phyloP scores from a whole-genome alignment of 1,140 invertebrate species.

The Cydia strobilella region DNA sequence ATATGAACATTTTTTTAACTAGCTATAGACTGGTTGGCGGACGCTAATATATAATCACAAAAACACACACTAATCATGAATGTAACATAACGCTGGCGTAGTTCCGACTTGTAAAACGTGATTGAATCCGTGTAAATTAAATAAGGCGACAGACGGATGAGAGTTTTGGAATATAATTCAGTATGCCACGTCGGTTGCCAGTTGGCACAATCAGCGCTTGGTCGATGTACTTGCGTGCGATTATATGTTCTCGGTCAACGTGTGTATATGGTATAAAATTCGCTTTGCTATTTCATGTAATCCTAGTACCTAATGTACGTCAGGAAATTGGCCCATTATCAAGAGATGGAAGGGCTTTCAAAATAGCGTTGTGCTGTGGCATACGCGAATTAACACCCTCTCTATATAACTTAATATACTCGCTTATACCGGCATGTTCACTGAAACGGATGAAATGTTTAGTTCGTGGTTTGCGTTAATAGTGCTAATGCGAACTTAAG shows the following conservation, averaged over 20 bases:
- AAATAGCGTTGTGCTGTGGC: not conserved
- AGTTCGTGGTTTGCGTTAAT: too few relatives aligned
- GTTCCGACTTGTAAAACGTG: conserved; percentile 3
- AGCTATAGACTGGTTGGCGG: not conserved
- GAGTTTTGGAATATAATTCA: conserved; percentile 42
- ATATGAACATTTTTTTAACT: not conserved
- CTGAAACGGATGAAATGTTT: too few relatives aligned
- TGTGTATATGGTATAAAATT: not conserved
- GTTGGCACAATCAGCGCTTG: conserved; percentile 56
- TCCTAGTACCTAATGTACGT: not conserved
- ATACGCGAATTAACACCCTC: too few relatives aligned
- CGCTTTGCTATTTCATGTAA: not conserved
- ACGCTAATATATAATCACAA: not conserved
- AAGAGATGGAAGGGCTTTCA: not conserved
- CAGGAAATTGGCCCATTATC: not conserved
- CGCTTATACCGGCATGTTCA: too few relatives aligned
- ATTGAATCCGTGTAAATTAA: conserved; percentile 20
- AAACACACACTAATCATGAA: not conserved
- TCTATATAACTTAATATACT: too few relatives aligned
- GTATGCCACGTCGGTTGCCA: conserved; percentile 56
- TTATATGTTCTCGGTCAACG: conserved; percentile 26
- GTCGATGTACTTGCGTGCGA: conserved; percentile 38
- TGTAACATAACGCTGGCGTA: not conserved
- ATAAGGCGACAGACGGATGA: conserved; percentile 32
- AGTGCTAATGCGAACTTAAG: too few relatives aligned